These are phyloP conservation scores for Agrenia bidenticulata DNA, from an alignment of 2,888 invertebrate species.

Conservation along the genomic window DNA sequence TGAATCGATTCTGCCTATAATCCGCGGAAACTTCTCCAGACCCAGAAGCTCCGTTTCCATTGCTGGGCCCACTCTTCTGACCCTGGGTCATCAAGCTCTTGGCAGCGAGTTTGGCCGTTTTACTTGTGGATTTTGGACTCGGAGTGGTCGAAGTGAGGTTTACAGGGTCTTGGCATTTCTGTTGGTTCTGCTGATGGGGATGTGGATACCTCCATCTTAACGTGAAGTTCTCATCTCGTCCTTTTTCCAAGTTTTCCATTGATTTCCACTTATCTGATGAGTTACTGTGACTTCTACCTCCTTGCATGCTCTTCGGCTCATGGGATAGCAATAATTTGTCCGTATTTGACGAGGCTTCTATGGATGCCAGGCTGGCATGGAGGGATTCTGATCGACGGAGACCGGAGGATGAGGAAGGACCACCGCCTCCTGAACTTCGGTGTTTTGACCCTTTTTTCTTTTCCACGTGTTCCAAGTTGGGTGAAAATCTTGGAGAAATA, in stretches of 20 bases:
- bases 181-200: neutral
- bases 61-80: neutral
- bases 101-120: constrained; percentile 34
- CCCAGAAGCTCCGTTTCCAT: neutral
- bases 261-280: constrained; percentile 43
- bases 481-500: constrained; percentile 38
- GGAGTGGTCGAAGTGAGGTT: constrained; percentile 19
- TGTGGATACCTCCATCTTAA: constrained; percentile 49
- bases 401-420: constrained; percentile 20
- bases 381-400: constrained; percentile 44
- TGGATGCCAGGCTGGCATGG: constrained; percentile 43
- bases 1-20: constrained; percentile 47
- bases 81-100: constrained; percentile 18
- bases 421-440: neutral
- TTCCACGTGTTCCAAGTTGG: constrained; percentile 26
- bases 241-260: constrained; percentile 44
- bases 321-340: neutral
- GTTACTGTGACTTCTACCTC: neutral
- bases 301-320: neutral
- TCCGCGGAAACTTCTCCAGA: constrained; percentile 34
- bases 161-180: constrained; percentile 12
- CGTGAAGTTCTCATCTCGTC: constrained; percentile 48
- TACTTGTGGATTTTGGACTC: constrained; percentile 30
- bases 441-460: neutral
- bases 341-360: constrained; percentile 20